phyloP scores from a whole-genome alignment of 2,888 invertebrate genomes.

The Stenotaenia linearis region DNA sequence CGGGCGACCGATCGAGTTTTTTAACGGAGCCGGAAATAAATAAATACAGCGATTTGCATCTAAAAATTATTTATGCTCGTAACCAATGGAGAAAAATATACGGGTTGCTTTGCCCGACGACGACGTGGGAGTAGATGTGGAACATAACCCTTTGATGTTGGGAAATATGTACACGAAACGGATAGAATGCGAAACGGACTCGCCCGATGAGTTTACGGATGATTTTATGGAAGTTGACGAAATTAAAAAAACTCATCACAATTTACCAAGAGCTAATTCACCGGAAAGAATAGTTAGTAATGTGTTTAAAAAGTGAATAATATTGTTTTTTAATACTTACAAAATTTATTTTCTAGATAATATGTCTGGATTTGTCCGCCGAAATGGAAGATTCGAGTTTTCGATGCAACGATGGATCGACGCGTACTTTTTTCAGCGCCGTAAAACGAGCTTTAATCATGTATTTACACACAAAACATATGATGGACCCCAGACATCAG shows the following conservation, averaged over 20 bases:
- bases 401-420: slow-evolving; percentile 41
- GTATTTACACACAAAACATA: slow-evolving; percentile 58
- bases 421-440: slow-evolving; percentile 57
- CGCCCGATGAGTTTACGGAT: neutral
- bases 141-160: neutral
- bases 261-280: neutral
- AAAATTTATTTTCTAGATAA: slow-evolving; percentile 15
- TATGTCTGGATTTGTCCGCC: slow-evolving; percentile 33
- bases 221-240: neutral
- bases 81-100: neutral
- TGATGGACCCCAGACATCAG: slow-evolving; percentile 58
- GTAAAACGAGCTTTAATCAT: slow-evolving; percentile 59
- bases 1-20: neutral
- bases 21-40: too few relatives aligned
- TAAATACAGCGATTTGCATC: too few relatives aligned
- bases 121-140: neutral
- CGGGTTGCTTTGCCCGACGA: neutral
- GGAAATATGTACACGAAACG: neutral
- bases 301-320: neutral
- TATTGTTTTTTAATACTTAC: neutral
- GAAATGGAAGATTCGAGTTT: slow-evolving; percentile 31
- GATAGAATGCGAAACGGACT: too few relatives aligned
- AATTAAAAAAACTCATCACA: neutral
- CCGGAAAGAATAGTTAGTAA: neutral
- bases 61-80: neutral